Evolutionary conservation across 2,797 vertebrate genomes (phyloP), one percentile per base, ranked within the genome.

Genomic region (Muscicapa comitata): DNA sequence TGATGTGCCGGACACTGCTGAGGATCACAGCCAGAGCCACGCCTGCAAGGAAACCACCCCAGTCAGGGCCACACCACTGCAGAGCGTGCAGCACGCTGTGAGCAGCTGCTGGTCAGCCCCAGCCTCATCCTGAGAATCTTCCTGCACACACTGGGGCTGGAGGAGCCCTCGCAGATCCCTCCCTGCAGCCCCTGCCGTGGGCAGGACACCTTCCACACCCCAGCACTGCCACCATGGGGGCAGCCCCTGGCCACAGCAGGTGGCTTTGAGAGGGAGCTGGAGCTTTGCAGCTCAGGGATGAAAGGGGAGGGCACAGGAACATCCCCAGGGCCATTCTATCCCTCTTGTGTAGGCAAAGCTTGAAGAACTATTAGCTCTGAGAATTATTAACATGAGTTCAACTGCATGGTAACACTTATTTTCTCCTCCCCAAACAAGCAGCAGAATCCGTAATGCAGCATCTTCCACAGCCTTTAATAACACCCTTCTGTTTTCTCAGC

Each of bases 11-110:
- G 48, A 99, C 99, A 19, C 99, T 98, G 96, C 99, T 99, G 94
- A 99, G 98, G 96, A 99, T 98, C 79, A 99, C 99, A 71, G 99
- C 99, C 94, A 99, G 97, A 53, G 99, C 99, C 89, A 99, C 99
- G 24, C 99, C 99, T 99, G 74, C 48, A 88, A 96, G 6, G 87
- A 33, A 94, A 90, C 12, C 5, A 70, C 4, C 16, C 51, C n/a
- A 48, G 48, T 88, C 51, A 91, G 90, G 87, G 47, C 59, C 81
- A 71, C 43, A 20, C 5, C 33, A 31, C 19, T 29, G 63, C 8
- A 21, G 24, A 88, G 65, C 1, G 6, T 1, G 19, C 81, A 86
- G 82, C 68, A 43, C 29, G 48, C 72, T 50, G 59, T 48, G 0
- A 66, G 68, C 29, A 76, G 33, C 75, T 72, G 59, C 20, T 0